phyloP scores from a whole-genome alignment of 2,797 vertebrate species.

The Cossypha polioptera region DNA sequence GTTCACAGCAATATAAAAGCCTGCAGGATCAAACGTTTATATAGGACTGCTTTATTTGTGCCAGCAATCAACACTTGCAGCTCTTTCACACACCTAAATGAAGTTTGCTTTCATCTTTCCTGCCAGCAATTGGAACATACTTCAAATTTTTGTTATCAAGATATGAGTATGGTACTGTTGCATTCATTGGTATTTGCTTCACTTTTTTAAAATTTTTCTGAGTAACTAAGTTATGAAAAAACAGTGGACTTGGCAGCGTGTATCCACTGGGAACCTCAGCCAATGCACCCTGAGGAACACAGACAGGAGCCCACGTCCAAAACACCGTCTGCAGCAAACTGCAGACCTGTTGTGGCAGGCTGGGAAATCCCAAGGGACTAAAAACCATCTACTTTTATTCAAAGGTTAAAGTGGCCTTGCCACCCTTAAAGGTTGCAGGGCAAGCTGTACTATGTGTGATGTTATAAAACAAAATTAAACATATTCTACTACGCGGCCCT shows the following conservation, averaged over 20 bases:
- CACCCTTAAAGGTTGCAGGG: not conserved
- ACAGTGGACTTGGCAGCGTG: not conserved
- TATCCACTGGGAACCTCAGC: not conserved
- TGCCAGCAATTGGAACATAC: not conserved
- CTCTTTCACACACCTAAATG: not conserved
- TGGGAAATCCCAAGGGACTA: not conserved
- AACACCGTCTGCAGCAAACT: not conserved
- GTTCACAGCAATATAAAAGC: constrained; percentile 1
- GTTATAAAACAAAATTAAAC: not conserved
- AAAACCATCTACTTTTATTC: not conserved
- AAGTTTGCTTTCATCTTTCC: constrained; percentile 1
- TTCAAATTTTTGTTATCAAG: not conserved
- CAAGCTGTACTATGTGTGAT: not conserved
- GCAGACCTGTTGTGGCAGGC: not conserved
- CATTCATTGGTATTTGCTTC: not conserved
- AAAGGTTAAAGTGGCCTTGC: not conserved
- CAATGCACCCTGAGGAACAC: not conserved
- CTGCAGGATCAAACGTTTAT: constrained; percentile 26
- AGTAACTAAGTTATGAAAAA: not conserved
- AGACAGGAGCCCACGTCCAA: not conserved
- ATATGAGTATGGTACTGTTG: fast-evolving
- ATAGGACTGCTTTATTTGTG: not conserved
- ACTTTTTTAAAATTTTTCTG: not conserved
- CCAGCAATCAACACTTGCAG: not conserved
- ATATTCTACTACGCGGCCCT: not conserved